Evolutionary conservation across 2,797 vertebrate species (phyloP), one percentile per base, ranked within the genome.

Genomic region (Gambusia yucatana): DNA sequence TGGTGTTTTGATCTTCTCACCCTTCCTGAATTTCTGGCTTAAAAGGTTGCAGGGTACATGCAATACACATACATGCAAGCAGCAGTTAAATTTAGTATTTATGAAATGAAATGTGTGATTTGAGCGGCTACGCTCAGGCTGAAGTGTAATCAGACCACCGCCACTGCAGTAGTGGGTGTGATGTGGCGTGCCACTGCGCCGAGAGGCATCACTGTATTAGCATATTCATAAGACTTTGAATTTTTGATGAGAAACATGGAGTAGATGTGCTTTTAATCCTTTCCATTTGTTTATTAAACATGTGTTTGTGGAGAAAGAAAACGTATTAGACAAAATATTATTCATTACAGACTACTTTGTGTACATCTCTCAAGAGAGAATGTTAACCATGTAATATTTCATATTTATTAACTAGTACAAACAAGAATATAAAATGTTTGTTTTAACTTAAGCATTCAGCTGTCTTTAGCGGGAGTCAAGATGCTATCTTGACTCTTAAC

Each of bases 151-250:
- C 25, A 22, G 70, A 89, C 78, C 33, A 75, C 72, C 10, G 1
- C 61, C 72, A 61, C 39, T 46, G 57, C 63, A 28, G 44, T 52
- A 69, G 82, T 77, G 81, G 83, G 74, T 30, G 78, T 75, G 78
- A 84, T 59, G 22, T 9, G 5, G 43, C 43, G 22, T 25, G 6
- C 72, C 2, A 61, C 77, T 67, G 82, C 0, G 44, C 75, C 46
- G 59, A 7, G 6, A 72, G 84, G 55, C 78, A 72, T 80, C 1
- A 25, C 36, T 1, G 0, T 33, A 77, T 81, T 83, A 86, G 67
- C 84, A 87, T 83, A 86, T 79, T 87, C 76, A 84, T 77, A 74
- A 22, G 72, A 65, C 78, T 79, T 46, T 20, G 8, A 83, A 78
- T 79, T 81, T 83, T 41, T 78, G 5, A 89, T 80, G 69, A 81